Evolutionary conservation across 1,140 invertebrate genomes (phyloP).

Genomic region (Drosophila kurseongensis): DNA sequence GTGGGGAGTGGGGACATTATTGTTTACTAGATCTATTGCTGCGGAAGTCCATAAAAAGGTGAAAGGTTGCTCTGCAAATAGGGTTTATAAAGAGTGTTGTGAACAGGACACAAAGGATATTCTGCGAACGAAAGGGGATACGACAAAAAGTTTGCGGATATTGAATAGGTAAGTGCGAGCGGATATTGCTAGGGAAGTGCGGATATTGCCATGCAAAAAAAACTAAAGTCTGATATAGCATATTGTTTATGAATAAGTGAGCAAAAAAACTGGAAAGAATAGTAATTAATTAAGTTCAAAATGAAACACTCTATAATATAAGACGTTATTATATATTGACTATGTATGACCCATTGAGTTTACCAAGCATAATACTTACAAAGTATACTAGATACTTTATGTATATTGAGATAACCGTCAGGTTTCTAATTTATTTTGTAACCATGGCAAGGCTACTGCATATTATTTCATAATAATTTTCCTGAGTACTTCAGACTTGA

Average conservation of each 20-base stretch:
- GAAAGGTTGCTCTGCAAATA: slow-evolving; percentile 12
- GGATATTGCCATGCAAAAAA: slow-evolving; percentile 19
- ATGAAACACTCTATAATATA: no score
- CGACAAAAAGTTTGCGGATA: slow-evolving; percentile 15
- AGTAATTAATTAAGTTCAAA: no score
- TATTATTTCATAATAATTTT: slow-evolving; percentile 12
- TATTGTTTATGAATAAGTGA: no score
- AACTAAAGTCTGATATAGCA: no score
- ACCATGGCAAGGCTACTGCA: not conserved
- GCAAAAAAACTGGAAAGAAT: no score
- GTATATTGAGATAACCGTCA: not conserved
- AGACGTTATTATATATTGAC: not conserved
- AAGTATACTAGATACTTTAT: not conserved
- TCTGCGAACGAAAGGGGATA: slow-evolving; percentile 2
- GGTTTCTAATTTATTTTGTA: not conserved
- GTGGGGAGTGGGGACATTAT: slow-evolving; percentile 32
- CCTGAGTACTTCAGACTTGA: slow-evolving; percentile 40
- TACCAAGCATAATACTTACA: not conserved
- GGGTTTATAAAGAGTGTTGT: slow-evolving; percentile 8
- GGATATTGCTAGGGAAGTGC: slow-evolving; percentile 15
- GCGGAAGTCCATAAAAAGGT: slow-evolving; percentile 72
- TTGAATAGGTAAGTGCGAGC: not conserved
- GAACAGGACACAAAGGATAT: not conserved
- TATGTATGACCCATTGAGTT: not conserved
- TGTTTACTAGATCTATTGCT: slow-evolving; percentile 72